Evolutionary conservation across 2,113 vertebrate genomes (phyloP).

Genomic region (Taxidea taxus): DNA sequence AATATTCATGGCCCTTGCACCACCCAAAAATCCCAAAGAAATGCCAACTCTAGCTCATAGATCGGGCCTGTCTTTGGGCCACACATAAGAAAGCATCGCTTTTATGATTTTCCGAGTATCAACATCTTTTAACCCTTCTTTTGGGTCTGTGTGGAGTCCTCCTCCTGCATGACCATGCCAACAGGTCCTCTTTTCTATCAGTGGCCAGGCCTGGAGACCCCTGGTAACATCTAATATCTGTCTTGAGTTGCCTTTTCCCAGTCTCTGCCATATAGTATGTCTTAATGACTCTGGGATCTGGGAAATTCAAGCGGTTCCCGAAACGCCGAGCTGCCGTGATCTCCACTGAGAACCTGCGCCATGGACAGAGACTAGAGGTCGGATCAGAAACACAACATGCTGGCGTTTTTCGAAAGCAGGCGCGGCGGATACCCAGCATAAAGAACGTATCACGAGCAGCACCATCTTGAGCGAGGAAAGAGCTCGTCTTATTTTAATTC

Average conservation of each 20-base stretch:
- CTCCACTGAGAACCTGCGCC: background rate
- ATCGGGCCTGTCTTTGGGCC: too few relatives aligned
- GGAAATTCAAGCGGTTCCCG: background rate
- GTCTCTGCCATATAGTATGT: constrained; percentile 37
- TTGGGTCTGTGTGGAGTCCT: constrained; percentile 92
- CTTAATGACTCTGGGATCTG: constrained; percentile 47
- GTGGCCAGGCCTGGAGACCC: constrained; percentile 83
- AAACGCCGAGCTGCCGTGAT: background rate
- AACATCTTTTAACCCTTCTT: constrained; percentile 96
- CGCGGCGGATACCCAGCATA: constrained; percentile 61
- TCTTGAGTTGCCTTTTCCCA: constrained; percentile 53
- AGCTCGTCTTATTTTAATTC: background rate
- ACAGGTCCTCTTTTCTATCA: constrained; percentile 89
- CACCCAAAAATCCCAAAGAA: too few relatives aligned
- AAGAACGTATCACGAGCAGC: constrained; percentile 69
- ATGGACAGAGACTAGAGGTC: constrained; percentile 45
- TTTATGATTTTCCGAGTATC: too few relatives aligned
- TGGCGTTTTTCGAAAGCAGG: constrained; percentile 52
- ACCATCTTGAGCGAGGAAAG: constrained; percentile 79
- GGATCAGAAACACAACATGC: constrained; percentile 27
- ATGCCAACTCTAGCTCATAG: too few relatives aligned
- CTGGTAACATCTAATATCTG: constrained; percentile 60
- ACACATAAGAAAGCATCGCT: too few relatives aligned
- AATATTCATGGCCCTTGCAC: constrained; percentile 97
- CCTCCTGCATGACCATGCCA: constrained; percentile 97